phyloP scores from a whole-genome alignment of 1,140 invertebrate genomes.

The Diprion similis region DNA sequence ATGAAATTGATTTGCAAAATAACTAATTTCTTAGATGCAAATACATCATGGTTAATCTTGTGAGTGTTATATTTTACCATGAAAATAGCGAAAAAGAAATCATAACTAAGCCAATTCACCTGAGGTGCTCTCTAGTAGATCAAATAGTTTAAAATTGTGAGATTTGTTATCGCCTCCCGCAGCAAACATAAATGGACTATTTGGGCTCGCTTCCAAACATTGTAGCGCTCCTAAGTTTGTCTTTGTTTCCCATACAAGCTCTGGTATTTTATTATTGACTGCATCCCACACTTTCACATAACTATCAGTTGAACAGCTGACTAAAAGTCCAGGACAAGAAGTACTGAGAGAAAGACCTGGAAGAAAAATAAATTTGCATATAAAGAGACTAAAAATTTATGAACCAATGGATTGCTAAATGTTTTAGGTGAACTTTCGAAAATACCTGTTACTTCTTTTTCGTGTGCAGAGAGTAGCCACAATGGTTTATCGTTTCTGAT shows the following conservation, averaged over 20 bases:
- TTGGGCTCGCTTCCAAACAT: slow-evolving; percentile 78
- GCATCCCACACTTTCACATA: slow-evolving; percentile 83
- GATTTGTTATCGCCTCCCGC: slow-evolving; percentile 85
- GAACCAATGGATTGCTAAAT: not conserved
- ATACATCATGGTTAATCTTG: not conserved
- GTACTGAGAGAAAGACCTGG: slow-evolving; percentile 73
- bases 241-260: slow-evolving; percentile 66
- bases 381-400: not conserved
- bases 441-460: slow-evolving; percentile 79
- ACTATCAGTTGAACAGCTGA: slow-evolving; percentile 77
- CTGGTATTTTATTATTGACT: slow-evolving; percentile 40
- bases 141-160: slow-evolving; percentile 78
- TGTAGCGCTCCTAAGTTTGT: slow-evolving; percentile 75
- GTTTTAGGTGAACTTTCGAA: not conserved
- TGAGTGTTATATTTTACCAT: too few species aligned
- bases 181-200: slow-evolving; percentile 80
- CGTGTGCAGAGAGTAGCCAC: slow-evolving; percentile 81
- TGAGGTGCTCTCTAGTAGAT: slow-evolving; percentile 72
- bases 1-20: too few species aligned
- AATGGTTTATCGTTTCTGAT: slow-evolving; percentile 73
- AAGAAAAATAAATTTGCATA: slow-evolving; percentile 30
- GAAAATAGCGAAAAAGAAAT: slow-evolving; percentile 9
- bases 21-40: not conserved
- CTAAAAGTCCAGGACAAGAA: slow-evolving; percentile 72
- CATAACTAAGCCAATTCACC: slow-evolving; percentile 58